phyloP scores from a whole-genome alignment of 1,140 invertebrate genomes.

The Musca vetustissima region DNA sequence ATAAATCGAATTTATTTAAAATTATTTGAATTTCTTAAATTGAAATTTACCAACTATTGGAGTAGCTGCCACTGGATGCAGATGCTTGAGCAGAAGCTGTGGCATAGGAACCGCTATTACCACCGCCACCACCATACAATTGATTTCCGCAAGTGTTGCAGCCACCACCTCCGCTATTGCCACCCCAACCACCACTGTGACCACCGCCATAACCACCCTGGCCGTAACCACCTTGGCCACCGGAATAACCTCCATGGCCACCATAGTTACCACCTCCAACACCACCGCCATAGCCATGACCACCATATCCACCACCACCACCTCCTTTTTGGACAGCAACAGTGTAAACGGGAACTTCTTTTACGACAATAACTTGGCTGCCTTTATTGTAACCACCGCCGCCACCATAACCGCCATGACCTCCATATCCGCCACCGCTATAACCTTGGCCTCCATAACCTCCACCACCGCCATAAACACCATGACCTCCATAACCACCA shows the following conservation, averaged over 20 bases:
- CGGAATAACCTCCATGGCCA: neutral
- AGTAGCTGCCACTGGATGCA: neutral
- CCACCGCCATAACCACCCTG: neutral
- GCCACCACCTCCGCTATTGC: neutral
- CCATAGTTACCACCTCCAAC: no score
- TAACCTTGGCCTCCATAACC: no score
- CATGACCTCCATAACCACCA: no score
- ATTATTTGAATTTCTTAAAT: no score
- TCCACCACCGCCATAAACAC: no score
- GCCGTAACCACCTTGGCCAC: slow-evolving; percentile 26
- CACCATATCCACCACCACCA: no score
- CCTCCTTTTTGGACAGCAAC: no score
- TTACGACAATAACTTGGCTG: neutral
- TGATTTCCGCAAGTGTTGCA: neutral
- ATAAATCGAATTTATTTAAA: no score
- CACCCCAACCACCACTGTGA: neutral
- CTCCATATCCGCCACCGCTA: no score
- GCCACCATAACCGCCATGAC: neutral
- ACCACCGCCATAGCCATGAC: no score
- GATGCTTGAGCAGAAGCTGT: neutral
- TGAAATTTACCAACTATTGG: no score
- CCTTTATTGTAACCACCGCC: neutral
- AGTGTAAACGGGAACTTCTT: no score
- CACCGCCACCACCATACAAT: slow-evolving; percentile 1
- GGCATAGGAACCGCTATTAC: slow-evolving; percentile 9